These are phyloP conservation scores for Pangasianodon gigas DNA, from an alignment of 2,113 vertebrate genomes.

Conservation along the genomic window DNA sequence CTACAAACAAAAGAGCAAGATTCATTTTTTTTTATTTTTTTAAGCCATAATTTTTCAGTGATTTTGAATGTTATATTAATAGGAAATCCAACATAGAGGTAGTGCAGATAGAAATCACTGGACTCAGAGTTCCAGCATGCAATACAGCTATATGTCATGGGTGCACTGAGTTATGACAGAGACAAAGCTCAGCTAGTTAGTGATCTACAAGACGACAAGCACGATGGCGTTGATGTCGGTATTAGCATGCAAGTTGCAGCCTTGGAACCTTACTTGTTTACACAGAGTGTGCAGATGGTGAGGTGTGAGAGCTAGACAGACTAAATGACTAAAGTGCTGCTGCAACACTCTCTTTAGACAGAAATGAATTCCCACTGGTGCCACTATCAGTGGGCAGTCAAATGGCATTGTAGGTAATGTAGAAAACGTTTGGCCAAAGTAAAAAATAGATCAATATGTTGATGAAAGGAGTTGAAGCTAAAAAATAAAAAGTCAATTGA, in stretches of 20 bases:
- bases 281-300: not conserved
- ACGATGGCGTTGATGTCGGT: not conserved
- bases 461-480: not conserved
- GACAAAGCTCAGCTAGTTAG: not conserved
- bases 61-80: not conserved
- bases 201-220: not conserved
- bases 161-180: not conserved
- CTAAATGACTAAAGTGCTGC: not conserved
- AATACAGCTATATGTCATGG: not conserved
- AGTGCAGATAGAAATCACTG: not conserved
- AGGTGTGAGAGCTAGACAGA: not conserved
- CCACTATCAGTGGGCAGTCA: not conserved
- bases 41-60: not conserved
- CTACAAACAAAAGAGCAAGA: not conserved
- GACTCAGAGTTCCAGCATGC: not conserved
- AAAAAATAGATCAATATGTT: not conserved
- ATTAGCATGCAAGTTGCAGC: not conserved
- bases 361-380: not conserved
- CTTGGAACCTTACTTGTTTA: not conserved
- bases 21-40: no score
- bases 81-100: not conserved
- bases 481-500: no score
- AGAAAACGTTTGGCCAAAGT: not conserved
- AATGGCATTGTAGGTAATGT: not conserved
- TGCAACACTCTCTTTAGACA: not conserved